phyloP scores from a whole-genome alignment of 2,888 invertebrate genomes.

The Philereme vetulata region DNA sequence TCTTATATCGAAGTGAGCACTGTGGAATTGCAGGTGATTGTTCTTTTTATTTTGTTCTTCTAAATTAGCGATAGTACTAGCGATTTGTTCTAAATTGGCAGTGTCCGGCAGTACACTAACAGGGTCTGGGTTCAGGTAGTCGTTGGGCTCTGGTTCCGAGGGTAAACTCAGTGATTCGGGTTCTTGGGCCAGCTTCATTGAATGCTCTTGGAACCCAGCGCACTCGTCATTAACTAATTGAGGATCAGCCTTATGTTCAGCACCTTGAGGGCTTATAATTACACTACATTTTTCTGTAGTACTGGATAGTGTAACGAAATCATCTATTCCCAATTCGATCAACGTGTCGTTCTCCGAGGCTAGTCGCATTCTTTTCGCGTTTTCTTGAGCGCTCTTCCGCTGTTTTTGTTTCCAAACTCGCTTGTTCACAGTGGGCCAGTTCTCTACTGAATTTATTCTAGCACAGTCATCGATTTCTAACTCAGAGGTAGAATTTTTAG shows the following conservation, averaged over 20 bases:
- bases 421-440: constrained; percentile 66
- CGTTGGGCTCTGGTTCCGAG: constrained; percentile 22
- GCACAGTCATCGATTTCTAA: constrained; percentile 63
- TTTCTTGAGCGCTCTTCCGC: constrained; percentile 47
- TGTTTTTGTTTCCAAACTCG: constrained; percentile 64
- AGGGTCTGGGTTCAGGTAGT: constrained; percentile 19
- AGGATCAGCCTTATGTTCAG: constrained; percentile 37
- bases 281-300: constrained; percentile 32
- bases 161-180: constrained; percentile 17
- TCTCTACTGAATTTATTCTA: constrained; percentile 63
- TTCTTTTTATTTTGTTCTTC: constrained; percentile 46
- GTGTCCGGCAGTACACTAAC: constrained; percentile 13
- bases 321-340: constrained; percentile 61
- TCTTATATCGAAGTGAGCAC: constrained; percentile 75
- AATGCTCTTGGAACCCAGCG: constrained; percentile 22
- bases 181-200: constrained; percentile 7
- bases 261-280: constrained; percentile 32
- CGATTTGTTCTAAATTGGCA: constrained; percentile 23
- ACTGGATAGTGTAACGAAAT: constrained; percentile 38
- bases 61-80: constrained; percentile 27
- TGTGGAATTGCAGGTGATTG: constrained; percentile 64
- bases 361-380: constrained; percentile 63
- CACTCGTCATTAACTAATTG: constrained; percentile 31
- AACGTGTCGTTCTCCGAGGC: constrained; percentile 54
- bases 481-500: constrained; percentile 36